These are phyloP conservation scores for Drosophila infuscata DNA, from an alignment of 2,888 invertebrate species.

Conservation along the genomic window DNA sequence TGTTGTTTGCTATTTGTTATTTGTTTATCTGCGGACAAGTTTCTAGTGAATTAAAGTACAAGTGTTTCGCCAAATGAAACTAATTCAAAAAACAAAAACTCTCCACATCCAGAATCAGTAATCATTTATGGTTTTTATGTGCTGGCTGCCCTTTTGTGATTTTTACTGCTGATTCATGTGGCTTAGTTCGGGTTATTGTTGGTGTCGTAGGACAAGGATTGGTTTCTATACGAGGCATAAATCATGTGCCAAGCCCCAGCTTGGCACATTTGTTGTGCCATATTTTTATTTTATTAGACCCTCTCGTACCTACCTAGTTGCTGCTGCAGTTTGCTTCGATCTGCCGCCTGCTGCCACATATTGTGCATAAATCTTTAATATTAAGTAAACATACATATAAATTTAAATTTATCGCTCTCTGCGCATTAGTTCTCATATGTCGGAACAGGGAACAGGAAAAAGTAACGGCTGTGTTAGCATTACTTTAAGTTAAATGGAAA, in stretches of 20 bases:
- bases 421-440: conserved; percentile 60
- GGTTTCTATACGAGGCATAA: conserved; percentile 48
- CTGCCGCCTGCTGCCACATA: conserved; percentile 46
- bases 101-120: conserved; percentile 28
- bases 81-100: conserved; percentile 48
- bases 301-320: conserved; percentile 38
- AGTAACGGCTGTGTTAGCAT: conserved; percentile 48
- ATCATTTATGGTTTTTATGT: conserved; percentile 62
- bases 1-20: conserved; percentile 46
- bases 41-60: conserved; percentile 57
- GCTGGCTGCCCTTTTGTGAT: conserved; percentile 35
- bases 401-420: conserved; percentile 75
- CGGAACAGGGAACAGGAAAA: conserved; percentile 18
- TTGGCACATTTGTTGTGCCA: conserved; percentile 56
- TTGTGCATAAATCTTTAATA: conserved; percentile 77
- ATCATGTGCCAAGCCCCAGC: conserved; percentile 48
- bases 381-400: conserved; percentile 75
- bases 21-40: conserved; percentile 52
- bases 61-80: conserved; percentile 30
- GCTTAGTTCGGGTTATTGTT: conserved; percentile 1
- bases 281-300: conserved; percentile 74
- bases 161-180: conserved; percentile 63
- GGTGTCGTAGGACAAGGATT: conserved; percentile 18
- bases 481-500: conserved; percentile 75
- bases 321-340: conserved; percentile 42